phyloP scores from a whole-genome alignment of 2,797 vertebrate genomes.

The Octomys mimax region DNA sequence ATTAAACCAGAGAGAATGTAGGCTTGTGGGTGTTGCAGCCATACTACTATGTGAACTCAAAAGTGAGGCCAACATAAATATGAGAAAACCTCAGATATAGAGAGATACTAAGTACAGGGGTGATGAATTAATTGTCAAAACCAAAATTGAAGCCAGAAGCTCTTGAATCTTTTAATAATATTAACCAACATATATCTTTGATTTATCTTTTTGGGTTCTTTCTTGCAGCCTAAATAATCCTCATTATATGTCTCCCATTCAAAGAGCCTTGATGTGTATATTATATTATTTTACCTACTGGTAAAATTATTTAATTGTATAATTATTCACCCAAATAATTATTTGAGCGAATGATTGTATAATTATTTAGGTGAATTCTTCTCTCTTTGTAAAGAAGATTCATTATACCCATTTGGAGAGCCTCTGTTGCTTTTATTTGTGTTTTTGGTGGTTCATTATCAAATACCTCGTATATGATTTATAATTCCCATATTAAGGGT shows the following conservation, averaged over 20 bases:
- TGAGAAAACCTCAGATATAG: not conserved
- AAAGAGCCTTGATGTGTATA: not conserved
- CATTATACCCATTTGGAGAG: not conserved
- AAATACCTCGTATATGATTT: not conserved
- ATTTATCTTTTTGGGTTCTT: constrained; percentile 17
- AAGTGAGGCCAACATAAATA: not conserved
- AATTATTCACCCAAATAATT: no score
- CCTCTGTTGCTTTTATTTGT: not conserved
- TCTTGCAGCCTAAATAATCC: not conserved
- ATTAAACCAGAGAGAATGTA: not conserved
- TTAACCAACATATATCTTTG: not conserved
- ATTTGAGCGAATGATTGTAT: not conserved
- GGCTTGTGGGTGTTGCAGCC: not conserved
- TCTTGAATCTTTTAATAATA: not conserved
- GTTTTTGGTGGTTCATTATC: constrained; percentile 18
- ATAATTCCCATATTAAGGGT: constrained; percentile 37
- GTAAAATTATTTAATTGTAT: no score
- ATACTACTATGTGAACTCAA: not conserved
- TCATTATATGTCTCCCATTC: not conserved
- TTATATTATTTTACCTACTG: not conserved
- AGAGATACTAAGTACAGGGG: not conserved
- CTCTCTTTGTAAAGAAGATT: not conserved
- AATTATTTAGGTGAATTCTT: not conserved
- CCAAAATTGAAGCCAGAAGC: not conserved
- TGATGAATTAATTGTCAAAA: not conserved